These are phyloP conservation scores for Hoplostethus mediterraneus DNA, from an alignment of 2,797 vertebrate species.

Conservation along the genomic window DNA sequence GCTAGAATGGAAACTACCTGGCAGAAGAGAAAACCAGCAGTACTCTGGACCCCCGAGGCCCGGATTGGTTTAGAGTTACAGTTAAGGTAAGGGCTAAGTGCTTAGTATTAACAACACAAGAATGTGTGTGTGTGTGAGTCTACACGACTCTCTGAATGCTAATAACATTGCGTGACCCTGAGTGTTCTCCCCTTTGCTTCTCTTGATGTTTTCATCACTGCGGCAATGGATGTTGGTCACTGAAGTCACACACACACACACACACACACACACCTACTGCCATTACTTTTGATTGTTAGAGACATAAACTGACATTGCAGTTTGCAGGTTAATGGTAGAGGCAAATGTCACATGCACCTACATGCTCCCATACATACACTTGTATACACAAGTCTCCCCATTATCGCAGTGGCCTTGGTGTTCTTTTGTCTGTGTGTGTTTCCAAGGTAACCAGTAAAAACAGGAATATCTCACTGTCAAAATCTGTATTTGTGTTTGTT, in stretches of 20 bases:
- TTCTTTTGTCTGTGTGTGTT: constrained; percentile 16
- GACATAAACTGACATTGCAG: constrained; percentile 41
- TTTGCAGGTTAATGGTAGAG: constrained; percentile 47
- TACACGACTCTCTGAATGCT: constrained; percentile 64
- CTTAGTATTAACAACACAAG: constrained; percentile 53
- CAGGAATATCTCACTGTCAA: constrained; percentile 7
- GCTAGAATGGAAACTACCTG: no score
- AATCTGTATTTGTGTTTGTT: constrained; percentile 7
- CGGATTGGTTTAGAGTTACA: constrained; percentile 60
- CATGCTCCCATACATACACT: constrained; percentile 41
- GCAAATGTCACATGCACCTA: constrained; percentile 33
- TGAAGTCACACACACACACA: background rate
- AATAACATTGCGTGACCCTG: constrained; percentile 46
- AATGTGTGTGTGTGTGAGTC: constrained; percentile 42
- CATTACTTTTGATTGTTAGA: constrained; percentile 22
- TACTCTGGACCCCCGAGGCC: constrained; percentile 1
- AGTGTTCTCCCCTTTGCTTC: constrained; percentile 40
- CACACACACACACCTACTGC: background rate
- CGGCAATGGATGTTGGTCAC: constrained; percentile 25
- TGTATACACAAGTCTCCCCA: constrained; percentile 18
- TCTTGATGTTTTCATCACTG: constrained; percentile 56
- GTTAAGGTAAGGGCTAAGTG: constrained; percentile 68
- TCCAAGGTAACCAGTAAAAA: constrained; percentile 7
- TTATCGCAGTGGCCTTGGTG: constrained; percentile 24
- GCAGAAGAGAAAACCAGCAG: no score